A percentile compares a stretch with the other conserved stretches of the same genome.
Evolutionary conservation across 2,888 invertebrate species (phyloP).

Genomic region (Meliscaeva auricollis): DNA sequence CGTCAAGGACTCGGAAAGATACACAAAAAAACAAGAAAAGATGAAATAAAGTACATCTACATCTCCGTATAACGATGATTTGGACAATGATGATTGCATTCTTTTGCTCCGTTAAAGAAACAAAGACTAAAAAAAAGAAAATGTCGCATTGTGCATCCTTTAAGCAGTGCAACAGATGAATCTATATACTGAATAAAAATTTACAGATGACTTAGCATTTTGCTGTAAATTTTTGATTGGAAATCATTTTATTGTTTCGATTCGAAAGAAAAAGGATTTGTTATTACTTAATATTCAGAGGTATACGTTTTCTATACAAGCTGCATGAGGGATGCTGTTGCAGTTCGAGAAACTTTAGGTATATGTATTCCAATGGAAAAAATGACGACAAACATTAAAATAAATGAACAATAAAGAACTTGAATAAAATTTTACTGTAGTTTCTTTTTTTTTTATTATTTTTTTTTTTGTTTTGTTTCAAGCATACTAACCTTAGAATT

Average conservation of each 20-base stretch:
- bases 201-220: conserved; percentile 84
- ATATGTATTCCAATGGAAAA: conserved; percentile 56
- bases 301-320: not conserved
- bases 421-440: conserved; percentile 55
- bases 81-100: conserved; percentile 73
- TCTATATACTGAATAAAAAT: conserved; percentile 75
- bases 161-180: conserved; percentile 66
- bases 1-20: conserved; percentile 64
- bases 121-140: conserved; percentile 35
- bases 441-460: conserved; percentile 1
- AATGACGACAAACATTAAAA: conserved; percentile 63
- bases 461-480: conserved; percentile 15
- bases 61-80: conserved; percentile 64
- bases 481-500: conserved; percentile 89
- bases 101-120: conserved; percentile 33
- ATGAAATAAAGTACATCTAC: conserved; percentile 25
- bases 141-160: not conserved
- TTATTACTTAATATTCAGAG: conserved; percentile 74
- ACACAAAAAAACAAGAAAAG: not conserved
- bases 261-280: conserved; percentile 66
- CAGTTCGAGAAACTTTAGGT: conserved; percentile 49
- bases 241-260: conserved; percentile 81
- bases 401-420: conserved; percentile 66
- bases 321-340: not conserved
- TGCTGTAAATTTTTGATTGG: conserved; percentile 83